Evolutionary conservation across 30 jellyfish, hydroid and myxozoan genomes (phyloP).

Genomic region (Cassiopea xamachana): DNA sequence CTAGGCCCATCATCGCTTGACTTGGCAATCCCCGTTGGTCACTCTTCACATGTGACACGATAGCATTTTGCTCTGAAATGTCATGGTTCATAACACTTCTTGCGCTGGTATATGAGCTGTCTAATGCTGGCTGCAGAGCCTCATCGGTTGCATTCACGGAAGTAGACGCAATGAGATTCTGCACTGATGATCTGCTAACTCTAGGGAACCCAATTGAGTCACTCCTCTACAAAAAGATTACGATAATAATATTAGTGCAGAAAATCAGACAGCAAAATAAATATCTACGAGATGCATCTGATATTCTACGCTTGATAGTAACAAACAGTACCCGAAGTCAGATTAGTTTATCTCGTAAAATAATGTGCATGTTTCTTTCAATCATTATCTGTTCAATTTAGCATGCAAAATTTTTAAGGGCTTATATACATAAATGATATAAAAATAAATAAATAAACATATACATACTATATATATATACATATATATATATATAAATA

Average conservation of each 20-base stretch:
- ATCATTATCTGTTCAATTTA: too few species aligned
- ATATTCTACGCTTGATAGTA: too few species aligned
- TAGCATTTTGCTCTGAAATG: slow-evolving; percentile 4
- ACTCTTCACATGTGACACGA: slow-evolving; percentile 19
- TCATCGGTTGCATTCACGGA: slow-evolving; percentile 18
- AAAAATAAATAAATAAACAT: too few species aligned
- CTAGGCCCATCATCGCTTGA: slow-evolving; percentile 61
- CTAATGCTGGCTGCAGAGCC: slow-evolving; percentile 18
- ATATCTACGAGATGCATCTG: too few species aligned
- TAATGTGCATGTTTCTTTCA: too few species aligned
- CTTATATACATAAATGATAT: too few species aligned
- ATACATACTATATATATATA: too few species aligned
- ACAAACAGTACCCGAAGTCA: too few species aligned
- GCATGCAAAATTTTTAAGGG: too few species aligned
- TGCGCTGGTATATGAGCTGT: slow-evolving; percentile 37
- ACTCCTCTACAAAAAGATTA: slow-evolving; percentile 4
- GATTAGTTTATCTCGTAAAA: too few species aligned
- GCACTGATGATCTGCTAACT: slow-evolving; percentile 26
- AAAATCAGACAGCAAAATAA: not conserved
- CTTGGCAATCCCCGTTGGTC: slow-evolving; percentile 51
- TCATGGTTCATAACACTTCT: slow-evolving; percentile 57
- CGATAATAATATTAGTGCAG: not conserved
- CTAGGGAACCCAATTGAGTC: slow-evolving; percentile 31
- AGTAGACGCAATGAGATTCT: slow-evolving; percentile 30
- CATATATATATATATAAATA: too few species aligned